Evolutionary conservation across 1,140 invertebrate genomes (phyloP).

Genomic region (Drosophila navojoa): DNA sequence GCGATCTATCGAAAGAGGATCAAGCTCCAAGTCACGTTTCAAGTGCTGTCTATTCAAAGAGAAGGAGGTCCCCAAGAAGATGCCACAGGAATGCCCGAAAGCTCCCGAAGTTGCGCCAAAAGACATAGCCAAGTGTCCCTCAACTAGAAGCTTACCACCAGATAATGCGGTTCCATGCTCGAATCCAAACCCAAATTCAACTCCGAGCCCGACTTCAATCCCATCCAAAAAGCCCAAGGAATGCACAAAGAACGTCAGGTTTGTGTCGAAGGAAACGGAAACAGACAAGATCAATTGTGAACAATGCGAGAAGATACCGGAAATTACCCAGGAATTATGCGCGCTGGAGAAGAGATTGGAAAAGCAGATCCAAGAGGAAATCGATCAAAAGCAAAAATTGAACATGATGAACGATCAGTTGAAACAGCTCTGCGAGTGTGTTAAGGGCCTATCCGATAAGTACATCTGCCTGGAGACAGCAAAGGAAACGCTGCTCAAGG

Average conservation of each 20-base stretch:
- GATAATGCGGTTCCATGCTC: too few relatives aligned
- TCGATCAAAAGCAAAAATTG: slow-evolving; percentile 17
- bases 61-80: background rate
- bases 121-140: too few relatives aligned
- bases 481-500: background rate
- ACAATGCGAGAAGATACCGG: background rate
- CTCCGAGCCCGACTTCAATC: too few relatives aligned
- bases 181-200: too few relatives aligned
- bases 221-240: too few relatives aligned
- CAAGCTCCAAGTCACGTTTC: background rate
- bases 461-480: too few relatives aligned
- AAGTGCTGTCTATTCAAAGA: background rate
- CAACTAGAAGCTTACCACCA: background rate
- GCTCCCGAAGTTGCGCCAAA: background rate
- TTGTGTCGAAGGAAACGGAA: too few relatives aligned
- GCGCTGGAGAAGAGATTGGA: slow-evolving; percentile 7
- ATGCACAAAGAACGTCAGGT: background rate
- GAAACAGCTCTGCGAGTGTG: background rate
- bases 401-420: slow-evolving; percentile 20
- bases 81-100: background rate
- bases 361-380: background rate
- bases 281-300: too few relatives aligned
- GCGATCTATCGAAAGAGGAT: background rate
- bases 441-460: too few relatives aligned
- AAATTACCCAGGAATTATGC: background rate